Percentiles rank a stretch among this genome's conserved stretches.
Evolutionary conservation across 1,140 invertebrate genomes (phyloP).

Genomic region (Drosophila setifemur): DNA sequence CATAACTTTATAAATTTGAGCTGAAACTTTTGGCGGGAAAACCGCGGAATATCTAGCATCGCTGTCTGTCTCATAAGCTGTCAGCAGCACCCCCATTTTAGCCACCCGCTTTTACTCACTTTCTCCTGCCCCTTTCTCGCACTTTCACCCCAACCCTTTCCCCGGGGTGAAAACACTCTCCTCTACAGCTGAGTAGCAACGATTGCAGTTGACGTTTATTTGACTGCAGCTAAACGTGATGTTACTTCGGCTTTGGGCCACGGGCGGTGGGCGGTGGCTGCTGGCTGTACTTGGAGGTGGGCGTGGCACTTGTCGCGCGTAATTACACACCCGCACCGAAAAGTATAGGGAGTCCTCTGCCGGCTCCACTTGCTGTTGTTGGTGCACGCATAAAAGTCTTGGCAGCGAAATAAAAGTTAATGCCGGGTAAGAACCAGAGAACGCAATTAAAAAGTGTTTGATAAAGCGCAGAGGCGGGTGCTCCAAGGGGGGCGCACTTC

Average conservation of each 20-base stretch:
- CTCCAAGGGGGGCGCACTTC: slow-evolving; percentile 1
- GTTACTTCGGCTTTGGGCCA: slow-evolving; percentile 4
- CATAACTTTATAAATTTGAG: neutral
- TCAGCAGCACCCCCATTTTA: slow-evolving; percentile 1
- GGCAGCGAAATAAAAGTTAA: slow-evolving; percentile 65
- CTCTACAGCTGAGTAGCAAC: slow-evolving; percentile 19
- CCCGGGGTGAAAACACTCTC: no score
- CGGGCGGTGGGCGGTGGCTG: neutral
- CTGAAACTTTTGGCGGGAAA: neutral
- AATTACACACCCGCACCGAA: slow-evolving; percentile 53
- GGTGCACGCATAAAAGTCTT: slow-evolving; percentile 54
- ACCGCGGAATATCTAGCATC: neutral
- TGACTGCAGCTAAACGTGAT: slow-evolving; percentile 75
- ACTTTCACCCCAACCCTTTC: neutral
- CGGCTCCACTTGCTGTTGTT: neutral
- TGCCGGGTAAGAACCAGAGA: slow-evolving; percentile 36
- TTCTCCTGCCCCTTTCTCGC: neutral
- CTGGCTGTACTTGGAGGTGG: neutral
- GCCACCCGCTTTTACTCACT: neutral
- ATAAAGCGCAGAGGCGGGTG: neutral
- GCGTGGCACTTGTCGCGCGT: slow-evolving; percentile 67
- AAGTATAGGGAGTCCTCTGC: no score
- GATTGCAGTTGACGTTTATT: slow-evolving; percentile 70
- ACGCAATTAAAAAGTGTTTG: slow-evolving; percentile 66
- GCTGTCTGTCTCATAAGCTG: slow-evolving; percentile 21